These are phyloP conservation scores for Castor canadensis DNA, from an alignment of 2,113 vertebrate species.

Conservation along the genomic window DNA sequence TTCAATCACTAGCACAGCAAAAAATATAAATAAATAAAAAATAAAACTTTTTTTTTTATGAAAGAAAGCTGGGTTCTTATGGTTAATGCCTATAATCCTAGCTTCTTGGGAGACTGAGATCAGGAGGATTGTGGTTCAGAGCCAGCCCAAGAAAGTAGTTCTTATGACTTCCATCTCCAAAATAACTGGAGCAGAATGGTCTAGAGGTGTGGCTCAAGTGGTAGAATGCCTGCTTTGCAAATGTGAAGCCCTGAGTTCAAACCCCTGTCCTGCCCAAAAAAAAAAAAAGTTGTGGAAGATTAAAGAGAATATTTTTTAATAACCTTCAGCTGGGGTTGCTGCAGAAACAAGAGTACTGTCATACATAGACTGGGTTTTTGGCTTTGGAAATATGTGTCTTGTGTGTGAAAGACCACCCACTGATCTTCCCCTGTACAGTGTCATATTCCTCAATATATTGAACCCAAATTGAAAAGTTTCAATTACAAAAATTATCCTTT, in stretches of 20 bases:
- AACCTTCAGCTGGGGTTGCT: background rate
- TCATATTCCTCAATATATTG: background rate
- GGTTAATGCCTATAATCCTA: too few relatives aligned
- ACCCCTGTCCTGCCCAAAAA: too few relatives aligned
- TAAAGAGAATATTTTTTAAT: background rate
- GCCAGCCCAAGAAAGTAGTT: too few relatives aligned
- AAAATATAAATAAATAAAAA: background rate
- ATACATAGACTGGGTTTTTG: background rate
- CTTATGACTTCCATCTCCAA: too few relatives aligned
- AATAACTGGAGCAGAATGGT: too few relatives aligned
- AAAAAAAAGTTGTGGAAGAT: background rate
- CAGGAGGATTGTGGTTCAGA: too few relatives aligned
- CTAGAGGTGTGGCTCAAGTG: too few relatives aligned
- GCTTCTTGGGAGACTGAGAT: too few relatives aligned
- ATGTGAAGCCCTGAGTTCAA: too few relatives aligned
- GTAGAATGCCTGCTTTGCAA: too few relatives aligned
- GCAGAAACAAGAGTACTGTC: background rate
- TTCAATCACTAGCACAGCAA: background rate
- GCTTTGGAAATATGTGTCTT: background rate
- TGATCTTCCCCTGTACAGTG: background rate
- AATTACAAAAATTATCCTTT: constrained; percentile 42
- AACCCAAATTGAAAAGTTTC: background rate
- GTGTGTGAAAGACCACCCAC: background rate
- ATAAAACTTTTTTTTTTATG: too few relatives aligned
- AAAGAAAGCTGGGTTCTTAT: too few relatives aligned